Conservation (phyloP, 2,797 vertebrate species). For the Oryzias sinensis region DNA sequence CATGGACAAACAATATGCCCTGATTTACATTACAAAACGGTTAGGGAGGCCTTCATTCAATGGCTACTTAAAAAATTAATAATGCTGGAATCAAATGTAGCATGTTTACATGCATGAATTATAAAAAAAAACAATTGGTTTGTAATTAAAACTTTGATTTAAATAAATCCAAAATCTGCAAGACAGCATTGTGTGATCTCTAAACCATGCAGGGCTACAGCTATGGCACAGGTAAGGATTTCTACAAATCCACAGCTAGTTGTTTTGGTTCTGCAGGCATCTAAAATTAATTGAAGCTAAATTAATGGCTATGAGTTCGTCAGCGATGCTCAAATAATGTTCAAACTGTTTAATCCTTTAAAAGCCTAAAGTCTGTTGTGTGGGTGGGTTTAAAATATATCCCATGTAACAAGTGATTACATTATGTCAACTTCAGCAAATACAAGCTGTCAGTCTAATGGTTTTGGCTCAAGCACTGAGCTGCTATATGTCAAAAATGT, state of each 20-base stretch:
- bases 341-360: neutral
- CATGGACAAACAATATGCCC: constrained; percentile 9
- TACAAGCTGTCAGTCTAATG: constrained; percentile 15
- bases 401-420: constrained; percentile 10
- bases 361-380: neutral
- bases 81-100: too few relatives aligned
- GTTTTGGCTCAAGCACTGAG: constrained; percentile 23
- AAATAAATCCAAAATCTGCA: too few relatives aligned
- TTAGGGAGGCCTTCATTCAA: constrained; percentile 1
- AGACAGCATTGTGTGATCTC: too few relatives aligned
- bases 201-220: too few relatives aligned
- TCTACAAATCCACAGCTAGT: neutral
- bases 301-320: constrained; percentile 1
- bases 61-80: neutral
- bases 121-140: too few relatives aligned
- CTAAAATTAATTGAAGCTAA: neutral
- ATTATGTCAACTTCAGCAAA: constrained; percentile 36
- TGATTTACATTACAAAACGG: constrained; percentile 5
- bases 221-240: too few relatives aligned
- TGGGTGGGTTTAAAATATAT: constrained; percentile 11
- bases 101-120: too few relatives aligned
- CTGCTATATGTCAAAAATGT: constrained; percentile 42
- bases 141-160: too few relatives aligned
- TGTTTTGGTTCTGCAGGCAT: neutral
- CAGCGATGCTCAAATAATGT: neutral